Evolutionary conservation across 1,140 invertebrate genomes (phyloP), one percentile per base, ranked within the genome.

Genomic region (Zaprionus tsacasi): DNA sequence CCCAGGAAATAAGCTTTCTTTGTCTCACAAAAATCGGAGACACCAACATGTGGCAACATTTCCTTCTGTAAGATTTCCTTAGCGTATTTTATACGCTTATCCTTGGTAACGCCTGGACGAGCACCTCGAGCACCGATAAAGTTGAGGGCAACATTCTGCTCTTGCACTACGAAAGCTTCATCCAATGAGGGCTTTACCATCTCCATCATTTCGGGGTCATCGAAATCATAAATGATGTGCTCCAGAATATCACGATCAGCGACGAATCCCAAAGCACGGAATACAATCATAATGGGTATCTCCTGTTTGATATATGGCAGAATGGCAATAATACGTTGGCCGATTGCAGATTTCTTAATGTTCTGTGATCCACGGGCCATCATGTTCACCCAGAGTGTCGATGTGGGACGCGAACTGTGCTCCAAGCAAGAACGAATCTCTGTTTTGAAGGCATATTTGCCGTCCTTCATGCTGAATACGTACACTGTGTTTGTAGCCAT

Each of bases 151-250:
- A 99, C 98, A 94, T 98, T 98, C 93, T 99, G 99, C 93, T 99
- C 99, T 94, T 99, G 98, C 88, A 99, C 99, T 0, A 99, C 99
- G 94, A 99, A 99, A 54, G 99, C 99, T 94, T 99, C 99, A 94
- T 99, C 99, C 52, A 99, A 93, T 0, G 98, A 99, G 5, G 99
- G 99, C 93, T 99, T 99, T 0, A 97, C 98, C 98, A 99, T 99
- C 95, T 99, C 99, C 98, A 99, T 99, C 98, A 99, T 99, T 94
- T 99, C 99, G 27, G 98, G 98, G 94, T 99, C 99, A 93, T 99
- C 97, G 94, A 99, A 99, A 87, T 99, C 99, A 93, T 99, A 99
- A 83, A 99, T 99, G 64, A 99, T 99, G 89, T 99, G 99, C 92
- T 99, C 99, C 7, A 99, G 93, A 87, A 99, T 99, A 93, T 99